Evolutionary conservation across 2,888 invertebrate species (phyloP).

Genomic region (Volucella zonaria): DNA sequence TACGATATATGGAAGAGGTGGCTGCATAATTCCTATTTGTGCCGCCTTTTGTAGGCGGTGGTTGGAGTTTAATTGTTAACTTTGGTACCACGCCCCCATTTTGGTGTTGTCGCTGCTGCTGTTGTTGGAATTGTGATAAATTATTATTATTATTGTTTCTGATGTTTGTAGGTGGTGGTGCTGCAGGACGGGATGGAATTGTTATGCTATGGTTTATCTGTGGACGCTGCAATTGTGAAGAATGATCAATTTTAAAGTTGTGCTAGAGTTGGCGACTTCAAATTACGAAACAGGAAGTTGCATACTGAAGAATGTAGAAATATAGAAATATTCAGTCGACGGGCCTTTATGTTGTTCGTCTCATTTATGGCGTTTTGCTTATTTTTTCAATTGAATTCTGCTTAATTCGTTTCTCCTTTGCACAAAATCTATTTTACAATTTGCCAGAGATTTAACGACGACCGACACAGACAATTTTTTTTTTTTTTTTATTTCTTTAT

Average conservation of each 20-base stretch:
- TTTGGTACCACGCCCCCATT: conserved; percentile 77
- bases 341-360: conserved; percentile 28
- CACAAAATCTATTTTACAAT: conserved; percentile 22
- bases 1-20: conserved; percentile 70
- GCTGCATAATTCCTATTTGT: conserved; percentile 60
- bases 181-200: conserved; percentile 82
- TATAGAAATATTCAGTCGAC: conserved; percentile 18
- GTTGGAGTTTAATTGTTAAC: conserved; percentile 80
- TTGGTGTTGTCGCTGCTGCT: conserved; percentile 78
- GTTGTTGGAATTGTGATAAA: conserved; percentile 80
- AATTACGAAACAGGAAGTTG: conserved; percentile 69
- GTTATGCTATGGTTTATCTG: conserved; percentile 78
- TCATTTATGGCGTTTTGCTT: conserved; percentile 66
- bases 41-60: conserved; percentile 78
- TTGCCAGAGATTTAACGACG: conserved; percentile 23
- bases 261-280: conserved; percentile 30
- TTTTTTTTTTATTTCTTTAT: no score
- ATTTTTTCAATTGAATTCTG: conserved; percentile 15
- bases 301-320: conserved; percentile 13
- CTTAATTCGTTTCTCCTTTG: conserved; percentile 12
- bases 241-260: conserved; percentile 33
- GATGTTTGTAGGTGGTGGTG: conserved; percentile 80
- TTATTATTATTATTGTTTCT: conserved; percentile 80
- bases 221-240: conserved; percentile 51
- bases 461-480: conserved; percentile 31